Base-by-base conservation (phyloP, 1,140 invertebrate genomes). In the Hormaphis cornu region DNA sequence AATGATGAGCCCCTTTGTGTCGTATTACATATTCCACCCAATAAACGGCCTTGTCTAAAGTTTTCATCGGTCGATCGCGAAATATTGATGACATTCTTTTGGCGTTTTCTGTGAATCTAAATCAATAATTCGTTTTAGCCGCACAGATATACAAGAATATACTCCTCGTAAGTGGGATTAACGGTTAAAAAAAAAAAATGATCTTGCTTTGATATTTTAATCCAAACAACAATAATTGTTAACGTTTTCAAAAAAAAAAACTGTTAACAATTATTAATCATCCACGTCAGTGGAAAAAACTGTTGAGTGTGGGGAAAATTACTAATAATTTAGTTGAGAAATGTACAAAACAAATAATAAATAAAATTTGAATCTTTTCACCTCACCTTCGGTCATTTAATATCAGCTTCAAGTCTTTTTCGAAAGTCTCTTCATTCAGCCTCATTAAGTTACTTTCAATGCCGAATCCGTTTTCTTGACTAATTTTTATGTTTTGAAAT, bases 401-500 rank as follows among this genome's bases (percentile, higher is more conserved):
- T 22, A 66, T 22, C 3, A 12, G 42, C 4, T 70, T 33, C 0
- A 70, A 0, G 26, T 54, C 37, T 9, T 48, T 56, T 42, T 30
- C 52, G 22, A 70, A 30, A 1, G 6, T n/a, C 0, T 70, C 48
- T 58, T 54, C 50, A 4, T 37, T 58, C 6, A 70, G 12, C 1
- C 12, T 30, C 33, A 56, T 42, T 30, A 70, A 20, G 33, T 70
- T 54, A 18, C n/a, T 33, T 10, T 33, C 20, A 26, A 70, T 46
- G n/a, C 24, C 66, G 22, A 46, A 20, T 14, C 33, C 66, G 24
- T 50, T 33, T 18, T 69, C 28, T 18, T 40, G 7, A n/a, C 35
- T 40, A 16, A 10, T 53, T 42, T 24, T 56, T 24, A 73, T 5
- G 30, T 74, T 75, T 10, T 40, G 35, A 14, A 20, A 33, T 54